Conservation (phyloP, 1,140 invertebrate genomes). For the Phenacoccus solenopsis region DNA sequence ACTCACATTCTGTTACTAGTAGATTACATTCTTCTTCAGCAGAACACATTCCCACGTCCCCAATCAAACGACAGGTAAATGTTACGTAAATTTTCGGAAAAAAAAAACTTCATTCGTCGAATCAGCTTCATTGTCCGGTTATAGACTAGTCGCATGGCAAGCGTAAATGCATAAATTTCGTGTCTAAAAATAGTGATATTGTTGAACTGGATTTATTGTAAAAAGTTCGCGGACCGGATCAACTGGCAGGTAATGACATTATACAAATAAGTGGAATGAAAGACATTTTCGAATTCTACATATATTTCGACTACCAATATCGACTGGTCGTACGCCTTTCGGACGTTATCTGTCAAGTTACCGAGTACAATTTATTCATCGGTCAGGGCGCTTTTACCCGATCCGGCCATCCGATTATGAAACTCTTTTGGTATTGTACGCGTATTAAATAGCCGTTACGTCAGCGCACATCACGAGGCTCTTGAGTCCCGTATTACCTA, state of each 20-base stretch:
- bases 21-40: too few species aligned
- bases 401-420: too few species aligned
- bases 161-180: background rate
- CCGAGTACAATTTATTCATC: background rate
- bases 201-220: background rate
- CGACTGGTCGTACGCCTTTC: background rate
- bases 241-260: background rate
- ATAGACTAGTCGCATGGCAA: background rate
- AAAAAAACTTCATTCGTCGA: background rate
- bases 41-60: too few species aligned
- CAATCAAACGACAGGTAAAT: too few species aligned
- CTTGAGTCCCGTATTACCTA: background rate
- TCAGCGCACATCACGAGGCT: background rate
- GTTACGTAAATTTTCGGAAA: too few species aligned
- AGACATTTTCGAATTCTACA: too few species aligned
- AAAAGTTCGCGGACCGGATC: background rate
- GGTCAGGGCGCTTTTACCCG: too few species aligned
- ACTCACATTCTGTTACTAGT: too few species aligned
- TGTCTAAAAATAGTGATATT: background rate
- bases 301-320: background rate
- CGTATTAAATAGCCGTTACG: too few species aligned
- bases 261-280: background rate
- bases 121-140: background rate
- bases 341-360: background rate
- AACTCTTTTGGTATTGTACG: too few species aligned